Evolutionary conservation across 2,113 vertebrate species (phyloP).

Genomic region (Phaethornis superciliosus): DNA sequence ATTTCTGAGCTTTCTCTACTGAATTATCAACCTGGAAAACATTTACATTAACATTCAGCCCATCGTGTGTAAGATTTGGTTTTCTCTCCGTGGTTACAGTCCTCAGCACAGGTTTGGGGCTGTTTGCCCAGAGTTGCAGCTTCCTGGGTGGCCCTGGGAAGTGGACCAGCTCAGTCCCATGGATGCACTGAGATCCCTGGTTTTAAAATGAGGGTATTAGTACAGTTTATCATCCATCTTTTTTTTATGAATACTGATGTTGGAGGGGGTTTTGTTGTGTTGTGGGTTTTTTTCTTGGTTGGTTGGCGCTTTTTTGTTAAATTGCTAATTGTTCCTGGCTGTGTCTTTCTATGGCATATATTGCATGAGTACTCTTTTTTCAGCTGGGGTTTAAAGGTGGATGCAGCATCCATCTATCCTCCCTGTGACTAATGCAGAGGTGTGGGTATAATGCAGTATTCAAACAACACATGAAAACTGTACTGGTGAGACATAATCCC

Average conservation of each 20-base stretch:
- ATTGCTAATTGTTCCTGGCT: not conserved
- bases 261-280: too few relatives aligned
- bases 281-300: too few relatives aligned
- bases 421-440: not conserved
- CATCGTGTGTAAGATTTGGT: not conserved
- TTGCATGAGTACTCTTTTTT: not conserved
- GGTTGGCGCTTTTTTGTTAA: not conserved
- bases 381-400: not conserved
- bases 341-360: not conserved
- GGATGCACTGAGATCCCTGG: not conserved
- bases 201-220: not conserved
- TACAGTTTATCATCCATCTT: not conserved
- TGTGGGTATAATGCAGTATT: fast-evolving
- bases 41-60: not conserved
- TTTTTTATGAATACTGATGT: too few relatives aligned
- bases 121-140: not conserved
- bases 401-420: not conserved
- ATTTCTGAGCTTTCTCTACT: not conserved
- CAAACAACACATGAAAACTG: not conserved
- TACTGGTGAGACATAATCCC: not conserved
- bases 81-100: not conserved
- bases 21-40: not conserved
- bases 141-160: not conserved
- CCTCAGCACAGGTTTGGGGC: not conserved
- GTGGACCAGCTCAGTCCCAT: not conserved